phyloP scores from a whole-genome alignment of 2,888 invertebrate genomes.

The Torymus aiolomorphi region DNA sequence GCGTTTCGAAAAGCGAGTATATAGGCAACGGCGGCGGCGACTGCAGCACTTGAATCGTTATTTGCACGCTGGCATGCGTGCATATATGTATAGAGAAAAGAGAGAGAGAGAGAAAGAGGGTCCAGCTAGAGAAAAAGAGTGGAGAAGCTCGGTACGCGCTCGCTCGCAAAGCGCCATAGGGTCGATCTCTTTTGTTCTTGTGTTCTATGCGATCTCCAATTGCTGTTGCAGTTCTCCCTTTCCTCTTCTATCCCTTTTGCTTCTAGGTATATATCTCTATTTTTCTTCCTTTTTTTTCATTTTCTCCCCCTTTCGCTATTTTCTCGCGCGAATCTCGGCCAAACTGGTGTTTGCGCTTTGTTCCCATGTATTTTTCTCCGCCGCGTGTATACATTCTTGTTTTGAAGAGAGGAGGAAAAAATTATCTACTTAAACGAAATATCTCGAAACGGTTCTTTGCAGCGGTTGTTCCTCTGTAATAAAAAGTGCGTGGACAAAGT shows the following conservation, averaged over 20 bases:
- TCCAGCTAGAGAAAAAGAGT: conserved; percentile 10
- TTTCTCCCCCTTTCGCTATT: conserved; percentile 31
- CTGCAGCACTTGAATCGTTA: neutral
- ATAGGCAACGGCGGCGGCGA: too few species aligned
- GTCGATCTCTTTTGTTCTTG: conserved; percentile 53
- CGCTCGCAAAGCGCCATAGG: conserved; percentile 43
- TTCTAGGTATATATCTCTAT: conserved; percentile 12
- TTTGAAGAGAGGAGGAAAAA: too few species aligned
- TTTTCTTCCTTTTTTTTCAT: conserved; percentile 32
- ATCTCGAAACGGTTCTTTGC: too few species aligned
- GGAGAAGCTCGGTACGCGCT: neutral
- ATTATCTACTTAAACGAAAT: too few species aligned
- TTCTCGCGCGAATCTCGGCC: conserved; percentile 36
- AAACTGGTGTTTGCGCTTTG: conserved; percentile 24
- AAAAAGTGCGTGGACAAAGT: too few species aligned
- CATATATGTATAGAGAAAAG: neutral
- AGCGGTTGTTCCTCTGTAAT: too few species aligned
- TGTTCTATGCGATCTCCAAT: conserved; percentile 26
- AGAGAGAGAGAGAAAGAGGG: conserved; percentile 16
- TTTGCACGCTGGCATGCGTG: neutral
- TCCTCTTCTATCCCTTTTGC: too few species aligned
- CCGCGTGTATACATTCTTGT: too few species aligned
- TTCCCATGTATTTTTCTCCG: neutral
- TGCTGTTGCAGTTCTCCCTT: conserved; percentile 8
- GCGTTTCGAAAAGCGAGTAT: too few species aligned